Base-by-base conservation (phyloP, 2,113 vertebrate genomes). In the Ailuropoda melanoleuca region DNA sequence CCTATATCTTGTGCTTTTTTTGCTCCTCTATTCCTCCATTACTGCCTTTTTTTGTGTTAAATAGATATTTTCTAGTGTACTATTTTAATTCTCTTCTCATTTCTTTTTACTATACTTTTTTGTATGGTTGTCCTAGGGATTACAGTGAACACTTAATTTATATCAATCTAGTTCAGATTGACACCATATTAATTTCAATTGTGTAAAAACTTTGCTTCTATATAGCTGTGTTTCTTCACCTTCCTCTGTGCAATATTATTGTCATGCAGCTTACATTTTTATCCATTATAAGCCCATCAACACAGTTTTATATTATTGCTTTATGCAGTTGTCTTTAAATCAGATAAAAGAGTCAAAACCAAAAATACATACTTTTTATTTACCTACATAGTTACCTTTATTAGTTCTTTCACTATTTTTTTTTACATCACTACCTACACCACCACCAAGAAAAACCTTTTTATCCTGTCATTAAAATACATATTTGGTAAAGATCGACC, bases 401-500 rank as follows among this genome's bases (percentile, higher is more conserved):
- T 9, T 34, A 70, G 39, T 31, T 11, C 66, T 19, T 53, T 50
- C 43, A 43, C 17, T 78, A 31, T 18, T 19, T 53, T 78, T 53
- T 31, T 50, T 80, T 70, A 86, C 6, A 2, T 1, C 3, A 85
- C 24, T n/a, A 50, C 23, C 4, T 43, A 4, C 48, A 39, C 31
- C 15, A 80, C 23, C 17, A 12, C 56, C 53, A 88, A 29, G 7
- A 74, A 82, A 90, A 85, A 39, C 0, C 12, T 8, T 34, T 58
- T 0, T 60, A 4, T 81, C 83, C 62, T 96, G 29, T 97, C 84
- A 97, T 97, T 98, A 98, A 92, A 66, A 81, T 96, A 64, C 64
- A 56, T 81, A 98, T 97, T 97, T 74, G 97, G 75, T 96, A 34
- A 68, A 90, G n/a, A 72, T n/a, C 24, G 24, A 55, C 2, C 93